Conservation (phyloP, 2,888 invertebrate genomes). For the Spodoptera exigua region DNA sequence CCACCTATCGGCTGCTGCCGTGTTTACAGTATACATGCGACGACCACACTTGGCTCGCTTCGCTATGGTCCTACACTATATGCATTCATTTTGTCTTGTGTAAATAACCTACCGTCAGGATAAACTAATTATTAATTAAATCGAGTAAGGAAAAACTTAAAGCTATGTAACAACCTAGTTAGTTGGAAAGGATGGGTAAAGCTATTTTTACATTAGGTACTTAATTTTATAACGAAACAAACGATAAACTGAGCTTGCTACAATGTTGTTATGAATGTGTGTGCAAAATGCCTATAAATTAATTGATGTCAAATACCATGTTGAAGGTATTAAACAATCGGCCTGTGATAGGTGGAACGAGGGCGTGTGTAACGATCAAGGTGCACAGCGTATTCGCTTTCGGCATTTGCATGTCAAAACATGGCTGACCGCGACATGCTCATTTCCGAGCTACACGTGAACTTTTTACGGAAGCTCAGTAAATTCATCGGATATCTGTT, state of each 20-base stretch:
- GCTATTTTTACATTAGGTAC: no score
- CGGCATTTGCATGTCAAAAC: constrained; percentile 82
- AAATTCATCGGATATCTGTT: constrained; percentile 51
- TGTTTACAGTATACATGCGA: constrained; percentile 62
- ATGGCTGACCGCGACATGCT: constrained; percentile 76
- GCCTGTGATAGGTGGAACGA: constrained; percentile 22
- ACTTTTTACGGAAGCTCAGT: constrained; percentile 68
- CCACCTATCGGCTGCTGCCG: constrained; percentile 67
- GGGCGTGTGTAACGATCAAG: constrained; percentile 45
- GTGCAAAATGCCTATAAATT: no score
- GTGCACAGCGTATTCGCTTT: constrained; percentile 46
- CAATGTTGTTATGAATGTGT: no score
- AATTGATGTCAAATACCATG: constrained; percentile 1
- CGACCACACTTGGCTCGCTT: constrained; percentile 52
- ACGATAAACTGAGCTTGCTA: no score
- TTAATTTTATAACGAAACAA: no score
- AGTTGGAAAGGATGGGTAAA: no score
- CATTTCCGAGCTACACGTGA: constrained; percentile 73
- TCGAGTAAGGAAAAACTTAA: no score
- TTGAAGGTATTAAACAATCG: constrained; percentile 17
- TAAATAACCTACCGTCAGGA: no score
- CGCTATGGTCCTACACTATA: constrained; percentile 26
- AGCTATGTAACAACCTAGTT: no score
- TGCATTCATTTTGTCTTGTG: constrained; percentile 26
- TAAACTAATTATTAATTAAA: no score